phyloP scores from a whole-genome alignment of 2,113 vertebrate species.

The Elaphurus davidianus region DNA sequence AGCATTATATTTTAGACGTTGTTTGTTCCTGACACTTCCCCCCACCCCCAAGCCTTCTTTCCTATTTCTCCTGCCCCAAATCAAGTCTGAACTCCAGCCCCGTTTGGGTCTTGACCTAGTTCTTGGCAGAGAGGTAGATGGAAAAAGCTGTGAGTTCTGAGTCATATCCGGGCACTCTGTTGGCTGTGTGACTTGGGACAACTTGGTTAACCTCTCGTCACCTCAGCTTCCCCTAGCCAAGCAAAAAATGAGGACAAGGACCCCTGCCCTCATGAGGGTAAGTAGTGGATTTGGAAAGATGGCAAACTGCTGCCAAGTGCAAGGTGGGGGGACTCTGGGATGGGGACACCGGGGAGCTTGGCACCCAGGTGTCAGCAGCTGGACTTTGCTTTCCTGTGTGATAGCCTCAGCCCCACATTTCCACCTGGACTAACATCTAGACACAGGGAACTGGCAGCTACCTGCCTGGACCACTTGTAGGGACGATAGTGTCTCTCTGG shows the following conservation, averaged over 20 bases:
- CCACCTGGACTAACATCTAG: neutral
- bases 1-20: conserved; percentile 55
- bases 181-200: neutral
- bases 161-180: rapidly evolving
- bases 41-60: neutral
- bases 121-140: neutral
- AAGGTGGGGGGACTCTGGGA: neutral
- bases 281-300: neutral
- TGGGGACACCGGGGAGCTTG: neutral
- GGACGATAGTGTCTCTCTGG: rapidly evolving
- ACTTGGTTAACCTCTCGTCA: neutral
- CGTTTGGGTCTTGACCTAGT: neutral
- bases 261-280: neutral
- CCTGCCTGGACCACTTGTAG: neutral
- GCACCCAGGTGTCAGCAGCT: neutral
- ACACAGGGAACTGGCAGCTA: neutral
- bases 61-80: neutral
- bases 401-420: neutral
- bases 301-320: neutral
- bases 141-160: neutral
- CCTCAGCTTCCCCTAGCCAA: neutral
- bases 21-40: conserved; percentile 13
- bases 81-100: neutral
- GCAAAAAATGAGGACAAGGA: neutral
- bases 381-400: neutral